Conservation (phyloP, 2,888 invertebrate genomes). For the Busseola fusca region DNA sequence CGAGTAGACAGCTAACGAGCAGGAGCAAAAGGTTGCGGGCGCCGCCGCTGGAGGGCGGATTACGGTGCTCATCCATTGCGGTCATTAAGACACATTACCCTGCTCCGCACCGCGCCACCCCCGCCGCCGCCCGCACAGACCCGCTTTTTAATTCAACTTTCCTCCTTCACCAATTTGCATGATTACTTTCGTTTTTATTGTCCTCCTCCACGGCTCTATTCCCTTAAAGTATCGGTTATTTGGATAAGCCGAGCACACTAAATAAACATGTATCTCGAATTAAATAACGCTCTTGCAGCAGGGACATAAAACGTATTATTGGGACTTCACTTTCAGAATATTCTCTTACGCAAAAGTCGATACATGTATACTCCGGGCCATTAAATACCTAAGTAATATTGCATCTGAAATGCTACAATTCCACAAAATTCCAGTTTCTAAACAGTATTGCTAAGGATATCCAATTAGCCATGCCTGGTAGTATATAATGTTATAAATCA, state of each 20-base stretch:
- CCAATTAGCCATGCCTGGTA: neutral
- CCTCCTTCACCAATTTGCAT: slow-evolving; percentile 87
- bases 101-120: slow-evolving; percentile 58
- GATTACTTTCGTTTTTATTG: slow-evolving; percentile 89
- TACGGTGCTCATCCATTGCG: slow-evolving; percentile 86
- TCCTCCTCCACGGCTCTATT: slow-evolving; percentile 74
- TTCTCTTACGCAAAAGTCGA: slow-evolving; percentile 25
- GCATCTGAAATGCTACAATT: neutral
- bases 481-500: slow-evolving; percentile 33
- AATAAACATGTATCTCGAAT: slow-evolving; percentile 60
- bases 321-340: slow-evolving; percentile 30
- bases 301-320: slow-evolving; percentile 43
- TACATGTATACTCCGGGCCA: neutral
- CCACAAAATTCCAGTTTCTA: neutral
- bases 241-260: slow-evolving; percentile 67
- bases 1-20: slow-evolving; percentile 73
- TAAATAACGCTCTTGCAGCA: slow-evolving; percentile 56
- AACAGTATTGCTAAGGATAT: neutral
- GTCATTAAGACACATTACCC: slow-evolving; percentile 89
- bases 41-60: slow-evolving; percentile 77
- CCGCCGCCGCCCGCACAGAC: slow-evolving; percentile 69
- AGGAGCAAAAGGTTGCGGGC: slow-evolving; percentile 79
- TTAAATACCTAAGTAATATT: neutral
- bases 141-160: slow-evolving; percentile 89
- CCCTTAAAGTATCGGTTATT: slow-evolving; percentile 73